phyloP scores from a whole-genome alignment of 1,140 invertebrate genomes.

The Marisa cornuarietis region DNA sequence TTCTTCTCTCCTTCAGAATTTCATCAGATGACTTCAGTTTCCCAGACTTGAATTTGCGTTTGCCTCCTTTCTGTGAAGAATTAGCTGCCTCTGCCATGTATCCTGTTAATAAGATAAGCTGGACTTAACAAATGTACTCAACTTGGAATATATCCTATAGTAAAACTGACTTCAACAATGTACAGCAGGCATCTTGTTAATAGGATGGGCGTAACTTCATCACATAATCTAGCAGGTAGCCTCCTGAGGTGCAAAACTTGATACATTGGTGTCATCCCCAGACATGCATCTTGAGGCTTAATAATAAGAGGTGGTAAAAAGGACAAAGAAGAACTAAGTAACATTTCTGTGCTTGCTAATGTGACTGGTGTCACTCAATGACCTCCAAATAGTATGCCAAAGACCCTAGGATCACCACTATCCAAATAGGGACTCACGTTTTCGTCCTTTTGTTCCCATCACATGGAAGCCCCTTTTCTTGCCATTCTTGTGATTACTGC shows the following conservation, averaged over 20 bases:
- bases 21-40: conserved; percentile 73
- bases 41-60: conserved; percentile 44
- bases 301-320: no score
- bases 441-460: conserved; percentile 35
- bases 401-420: not conserved
- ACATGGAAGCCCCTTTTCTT: conserved; percentile 29
- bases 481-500: conserved; percentile 11
- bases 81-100: conserved; percentile 62
- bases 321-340: no score
- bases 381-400: no score
- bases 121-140: not conserved
- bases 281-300: no score
- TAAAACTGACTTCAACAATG: no score
- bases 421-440: conserved; percentile 35
- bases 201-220: no score
- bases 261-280: no score
- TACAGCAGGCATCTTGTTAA: no score
- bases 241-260: no score
- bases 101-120: conserved; percentile 27
- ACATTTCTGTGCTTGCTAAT: no score
- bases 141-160: no score
- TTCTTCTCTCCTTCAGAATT: conserved; percentile 75
- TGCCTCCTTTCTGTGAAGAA: conserved; percentile 56
- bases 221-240: no score
- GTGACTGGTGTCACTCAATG: not conserved